Evolutionary conservation across 30 jellyfish, hydroid and myxozoan species (phyloP).

Genomic region (Pelagia noctiluca): DNA sequence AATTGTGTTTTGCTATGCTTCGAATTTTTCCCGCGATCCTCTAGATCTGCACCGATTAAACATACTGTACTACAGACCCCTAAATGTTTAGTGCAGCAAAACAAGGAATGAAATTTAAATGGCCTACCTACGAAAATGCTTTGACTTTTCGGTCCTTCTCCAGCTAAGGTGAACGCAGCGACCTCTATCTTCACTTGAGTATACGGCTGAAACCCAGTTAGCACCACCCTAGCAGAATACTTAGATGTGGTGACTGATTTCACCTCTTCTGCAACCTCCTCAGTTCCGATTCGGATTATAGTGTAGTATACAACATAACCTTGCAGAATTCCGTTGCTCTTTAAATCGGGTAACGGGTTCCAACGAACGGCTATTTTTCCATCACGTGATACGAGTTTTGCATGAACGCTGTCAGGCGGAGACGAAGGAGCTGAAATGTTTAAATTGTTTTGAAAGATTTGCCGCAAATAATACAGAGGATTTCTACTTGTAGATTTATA

Average conservation of each 20-base stretch:
- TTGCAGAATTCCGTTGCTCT: conserved; percentile 13
- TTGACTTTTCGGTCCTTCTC: conserved; percentile 66
- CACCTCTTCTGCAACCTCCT: neutral
- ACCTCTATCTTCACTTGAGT: conserved; percentile 34
- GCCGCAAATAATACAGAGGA: neutral
- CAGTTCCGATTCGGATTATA: conserved; percentile 4
- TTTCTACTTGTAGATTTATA: too few species aligned
- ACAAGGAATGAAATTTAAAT: too few species aligned
- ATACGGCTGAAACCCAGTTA: conserved; percentile 29
- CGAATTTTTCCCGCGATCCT: too few species aligned
- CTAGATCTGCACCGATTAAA: too few species aligned
- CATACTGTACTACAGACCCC: neutral
- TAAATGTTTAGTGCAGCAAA: neutral
- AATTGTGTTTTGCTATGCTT: too few species aligned
- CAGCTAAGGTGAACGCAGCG: conserved; percentile 52
- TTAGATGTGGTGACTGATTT: neutral
- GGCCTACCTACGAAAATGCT: conserved; percentile 63
- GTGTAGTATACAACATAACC: conserved; percentile 52
- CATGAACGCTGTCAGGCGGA: conserved; percentile 17
- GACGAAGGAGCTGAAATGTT: conserved; percentile 29
- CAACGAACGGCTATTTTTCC: conserved; percentile 33
- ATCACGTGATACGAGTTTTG: neutral
- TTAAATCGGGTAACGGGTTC: neutral
- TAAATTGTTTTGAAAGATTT: neutral
- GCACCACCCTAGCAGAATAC: neutral